Evolutionary conservation across 2,888 invertebrate genomes (phyloP).

Genomic region (Drosophila multiciliata): DNA sequence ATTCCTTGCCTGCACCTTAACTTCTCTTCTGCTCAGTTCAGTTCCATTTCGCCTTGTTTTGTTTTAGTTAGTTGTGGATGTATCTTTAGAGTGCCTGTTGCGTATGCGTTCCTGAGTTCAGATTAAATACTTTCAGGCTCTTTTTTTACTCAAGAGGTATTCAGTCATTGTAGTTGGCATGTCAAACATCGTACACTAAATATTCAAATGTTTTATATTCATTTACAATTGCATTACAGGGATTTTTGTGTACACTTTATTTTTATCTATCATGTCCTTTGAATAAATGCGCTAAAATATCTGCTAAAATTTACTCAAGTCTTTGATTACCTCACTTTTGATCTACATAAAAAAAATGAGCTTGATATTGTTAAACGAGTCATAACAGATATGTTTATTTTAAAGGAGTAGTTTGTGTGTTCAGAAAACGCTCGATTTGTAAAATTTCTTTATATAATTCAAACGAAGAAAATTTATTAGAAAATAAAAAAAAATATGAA

Average conservation of each 20-base stretch:
- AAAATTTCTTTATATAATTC: not conserved
- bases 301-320: not conserved
- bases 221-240: not conserved
- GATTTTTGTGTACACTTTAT: not conserved
- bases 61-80: conserved; percentile 14
- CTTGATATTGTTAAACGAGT: not conserved
- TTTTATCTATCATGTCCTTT: not conserved
- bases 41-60: conserved; percentile 16
- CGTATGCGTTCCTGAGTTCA: conserved; percentile 12
- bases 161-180: conserved; percentile 5
- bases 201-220: not conserved
- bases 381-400: not conserved
- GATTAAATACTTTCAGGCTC: conserved; percentile 16
- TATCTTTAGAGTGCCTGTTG: conserved; percentile 42
- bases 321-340: not conserved
- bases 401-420: not conserved
- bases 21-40: conserved; percentile 5
- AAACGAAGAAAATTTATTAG: not conserved
- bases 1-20: not conserved
- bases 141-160: not conserved
- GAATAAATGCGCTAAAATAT: not conserved
- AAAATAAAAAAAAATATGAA: not conserved
- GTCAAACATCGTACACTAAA: not conserved
- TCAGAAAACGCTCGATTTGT: not conserved
- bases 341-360: not conserved